Evolutionary conservation across 2,113 vertebrate species (phyloP).

Genomic region (Pica pica): DNA sequence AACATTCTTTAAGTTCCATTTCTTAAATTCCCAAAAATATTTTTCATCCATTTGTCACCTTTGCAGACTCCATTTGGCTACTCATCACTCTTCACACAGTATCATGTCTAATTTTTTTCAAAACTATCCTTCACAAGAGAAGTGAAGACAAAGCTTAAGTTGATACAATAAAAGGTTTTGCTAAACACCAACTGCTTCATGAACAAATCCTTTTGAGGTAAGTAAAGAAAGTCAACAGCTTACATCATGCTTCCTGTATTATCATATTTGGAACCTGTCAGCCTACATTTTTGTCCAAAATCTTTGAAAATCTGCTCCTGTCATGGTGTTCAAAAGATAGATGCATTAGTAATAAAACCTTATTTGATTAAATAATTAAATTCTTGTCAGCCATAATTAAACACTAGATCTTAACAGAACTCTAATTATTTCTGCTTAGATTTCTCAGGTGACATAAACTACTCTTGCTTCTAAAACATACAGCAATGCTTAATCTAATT

Average conservation of each 20-base stretch:
- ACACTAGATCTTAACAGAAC: neutral
- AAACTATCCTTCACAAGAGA: neutral
- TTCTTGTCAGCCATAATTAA: constrained; percentile 38
- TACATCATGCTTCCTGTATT: neutral
- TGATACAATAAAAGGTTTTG: neutral
- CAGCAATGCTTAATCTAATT: neutral
- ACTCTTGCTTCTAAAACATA: neutral
- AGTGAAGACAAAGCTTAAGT: neutral
- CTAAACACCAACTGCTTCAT: neutral
- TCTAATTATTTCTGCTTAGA: constrained; percentile 29
- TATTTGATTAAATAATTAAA: constrained; percentile 48
- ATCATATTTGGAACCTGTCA: neutral
- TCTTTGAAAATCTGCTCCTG: neutral
- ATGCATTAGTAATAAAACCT: neutral
- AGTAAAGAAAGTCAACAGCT: neutral
- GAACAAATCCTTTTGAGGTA: neutral
- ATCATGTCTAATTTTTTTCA: neutral
- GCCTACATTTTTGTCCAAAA: neutral
- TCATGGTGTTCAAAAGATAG: neutral
- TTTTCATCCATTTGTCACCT: neutral
- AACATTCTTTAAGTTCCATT: neutral
- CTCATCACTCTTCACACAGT: neutral
- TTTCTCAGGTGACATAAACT: neutral
- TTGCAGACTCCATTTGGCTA: neutral
- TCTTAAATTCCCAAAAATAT: neutral